Conservation (phyloP, 1,140 invertebrate genomes). For the Pectinophora gossypiella region DNA sequence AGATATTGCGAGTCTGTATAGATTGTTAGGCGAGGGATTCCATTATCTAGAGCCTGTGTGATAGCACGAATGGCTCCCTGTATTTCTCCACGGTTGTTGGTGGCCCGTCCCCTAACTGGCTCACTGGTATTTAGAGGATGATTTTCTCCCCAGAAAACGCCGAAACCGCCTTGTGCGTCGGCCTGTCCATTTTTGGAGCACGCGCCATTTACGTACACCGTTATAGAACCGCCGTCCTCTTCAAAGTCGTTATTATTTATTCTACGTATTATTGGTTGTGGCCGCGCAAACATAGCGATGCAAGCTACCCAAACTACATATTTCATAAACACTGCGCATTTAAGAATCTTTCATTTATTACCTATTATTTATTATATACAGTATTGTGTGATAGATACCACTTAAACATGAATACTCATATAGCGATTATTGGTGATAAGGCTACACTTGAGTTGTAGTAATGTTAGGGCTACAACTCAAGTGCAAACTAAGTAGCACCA, state of each 20-base stretch:
- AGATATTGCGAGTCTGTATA: conserved; percentile 95
- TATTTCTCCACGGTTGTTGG: conserved; percentile 98
- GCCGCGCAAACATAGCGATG: conserved; percentile 57
- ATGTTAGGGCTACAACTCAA: no score
- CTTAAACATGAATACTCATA: no score
- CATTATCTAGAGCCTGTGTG: conserved; percentile 80
- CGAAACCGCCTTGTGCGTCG: conserved; percentile 91
- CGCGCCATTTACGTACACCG: conserved; percentile 94
- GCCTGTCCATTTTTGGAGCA: conserved; percentile 86
- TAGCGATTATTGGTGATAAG: no score
- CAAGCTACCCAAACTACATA: no score
- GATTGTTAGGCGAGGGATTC: conserved; percentile 85
- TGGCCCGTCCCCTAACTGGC: conserved; percentile 86
- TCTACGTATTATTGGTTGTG: conserved; percentile 18
- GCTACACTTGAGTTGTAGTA: no score
- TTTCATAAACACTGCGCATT: no score
- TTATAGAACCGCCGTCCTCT: conserved; percentile 75
- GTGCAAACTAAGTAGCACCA: no score
- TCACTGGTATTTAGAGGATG: conserved; percentile 90
- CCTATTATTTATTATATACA: no score
- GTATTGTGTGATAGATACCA: no score
- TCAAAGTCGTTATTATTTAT: conserved; percentile 27
- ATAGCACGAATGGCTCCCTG: conserved; percentile 92
- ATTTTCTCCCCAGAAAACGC: conserved; percentile 93
- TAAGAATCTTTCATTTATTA: no score